These are phyloP conservation scores for Linurgus olivaceus DNA, from an alignment of 2,797 vertebrate genomes.

Conservation along the genomic window DNA sequence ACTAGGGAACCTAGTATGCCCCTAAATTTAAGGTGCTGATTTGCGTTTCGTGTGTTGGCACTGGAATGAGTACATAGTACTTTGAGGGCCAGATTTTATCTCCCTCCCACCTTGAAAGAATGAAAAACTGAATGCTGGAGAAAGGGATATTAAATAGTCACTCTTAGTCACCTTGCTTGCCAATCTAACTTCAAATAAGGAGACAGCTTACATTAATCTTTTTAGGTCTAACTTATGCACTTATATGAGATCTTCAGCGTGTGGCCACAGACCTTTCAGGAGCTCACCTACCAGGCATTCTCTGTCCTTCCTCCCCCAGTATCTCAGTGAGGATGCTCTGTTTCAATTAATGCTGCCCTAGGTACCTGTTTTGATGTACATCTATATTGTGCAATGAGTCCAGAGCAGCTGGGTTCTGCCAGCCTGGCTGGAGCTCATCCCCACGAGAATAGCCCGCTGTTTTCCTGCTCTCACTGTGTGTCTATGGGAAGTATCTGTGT, in stretches of 20 bases:
- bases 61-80: neutral
- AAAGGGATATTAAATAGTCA: neutral
- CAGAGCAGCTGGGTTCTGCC: neutral
- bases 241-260: neutral
- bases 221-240: neutral
- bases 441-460: accelerated
- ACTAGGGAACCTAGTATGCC: neutral
- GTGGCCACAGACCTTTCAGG: neutral
- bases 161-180: neutral
- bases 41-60: neutral
- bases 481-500: neutral
- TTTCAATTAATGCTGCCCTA: neutral
- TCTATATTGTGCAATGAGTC: neutral
- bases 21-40: neutral
- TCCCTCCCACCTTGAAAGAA: neutral
- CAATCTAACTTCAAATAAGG: neutral
- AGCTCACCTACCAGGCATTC: neutral
- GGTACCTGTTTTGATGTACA: neutral
- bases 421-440: neutral
- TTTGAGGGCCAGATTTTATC: neutral
- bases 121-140: neutral
- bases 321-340: neutral
- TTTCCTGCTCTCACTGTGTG: neutral
- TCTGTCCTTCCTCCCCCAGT: neutral
- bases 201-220: neutral